Evolutionary conservation across 2,888 invertebrate species (phyloP).

Genomic region (Hirtodrosophila alboralis): DNA sequence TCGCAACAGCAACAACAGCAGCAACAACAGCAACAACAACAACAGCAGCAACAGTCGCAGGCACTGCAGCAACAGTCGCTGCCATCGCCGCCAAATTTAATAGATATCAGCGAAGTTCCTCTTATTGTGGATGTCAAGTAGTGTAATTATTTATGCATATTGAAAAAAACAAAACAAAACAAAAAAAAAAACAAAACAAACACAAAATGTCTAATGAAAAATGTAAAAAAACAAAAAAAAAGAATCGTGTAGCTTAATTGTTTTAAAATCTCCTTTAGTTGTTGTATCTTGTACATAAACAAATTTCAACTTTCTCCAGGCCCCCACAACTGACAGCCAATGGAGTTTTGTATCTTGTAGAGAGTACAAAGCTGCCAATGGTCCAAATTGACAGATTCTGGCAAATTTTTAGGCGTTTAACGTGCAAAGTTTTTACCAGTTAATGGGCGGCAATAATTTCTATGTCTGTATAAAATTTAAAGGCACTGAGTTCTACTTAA

Average conservation of each 20-base stretch:
- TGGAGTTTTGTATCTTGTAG: constrained; percentile 24
- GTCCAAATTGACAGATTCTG: constrained; percentile 41
- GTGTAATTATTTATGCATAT: constrained; percentile 78
- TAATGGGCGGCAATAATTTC: constrained; percentile 34
- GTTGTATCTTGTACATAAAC: constrained; percentile 75
- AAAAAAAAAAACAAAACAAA: constrained; percentile 42
- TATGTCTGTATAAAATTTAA: constrained; percentile 73
- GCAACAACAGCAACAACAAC: constrained; percentile 46
- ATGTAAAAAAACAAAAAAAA: constrained; percentile 52
- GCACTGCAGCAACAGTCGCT: constrained; percentile 64
- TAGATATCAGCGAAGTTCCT: constrained; percentile 84
- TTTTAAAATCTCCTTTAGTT: constrained; percentile 61
- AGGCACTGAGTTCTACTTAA: constrained; percentile 84
- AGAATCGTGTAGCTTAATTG: constrained; percentile 68
- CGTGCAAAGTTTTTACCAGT: constrained; percentile 40
- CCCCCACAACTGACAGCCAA: constrained; percentile 37
- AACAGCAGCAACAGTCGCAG: constrained; percentile 36
- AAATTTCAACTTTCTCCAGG: constrained; percentile 58
- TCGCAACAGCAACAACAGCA: constrained; percentile 48
- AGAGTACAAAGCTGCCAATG: constrained; percentile 16
- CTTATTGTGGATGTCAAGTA: constrained; percentile 84
- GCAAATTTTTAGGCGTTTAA: constrained; percentile 55
- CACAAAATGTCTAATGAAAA: constrained; percentile 44
- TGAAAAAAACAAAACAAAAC: constrained; percentile 46
- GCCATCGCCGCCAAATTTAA: constrained; percentile 83